Evolutionary conservation across 2,888 invertebrate genomes (phyloP).

Genomic region (Meteorus cinctellus): DNA sequence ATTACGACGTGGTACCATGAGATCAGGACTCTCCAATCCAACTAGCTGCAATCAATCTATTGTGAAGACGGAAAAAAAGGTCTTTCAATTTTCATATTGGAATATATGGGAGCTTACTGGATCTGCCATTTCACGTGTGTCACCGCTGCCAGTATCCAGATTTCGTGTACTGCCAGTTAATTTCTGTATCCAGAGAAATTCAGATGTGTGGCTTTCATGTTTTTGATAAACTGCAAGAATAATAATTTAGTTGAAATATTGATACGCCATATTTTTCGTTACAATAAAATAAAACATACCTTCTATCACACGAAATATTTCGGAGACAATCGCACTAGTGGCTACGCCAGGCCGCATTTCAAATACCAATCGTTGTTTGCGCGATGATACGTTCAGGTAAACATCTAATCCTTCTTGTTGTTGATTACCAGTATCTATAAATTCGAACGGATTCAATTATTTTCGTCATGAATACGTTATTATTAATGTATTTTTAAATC

Average conservation of each 20-base stretch:
- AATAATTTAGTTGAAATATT: not conserved
- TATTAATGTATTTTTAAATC: too few species aligned
- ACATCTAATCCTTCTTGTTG: slow-evolving; percentile 74
- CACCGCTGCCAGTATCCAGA: slow-evolving; percentile 59
- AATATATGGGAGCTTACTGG: slow-evolving; percentile 55
- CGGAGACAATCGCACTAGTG: slow-evolving; percentile 83
- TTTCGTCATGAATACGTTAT: too few species aligned
- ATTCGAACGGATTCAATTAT: slow-evolving; percentile 15
- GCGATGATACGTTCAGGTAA: slow-evolving; percentile 75
- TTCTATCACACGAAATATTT: slow-evolving; percentile 84
- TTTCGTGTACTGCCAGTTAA: slow-evolving; percentile 63
- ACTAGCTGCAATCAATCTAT: slow-evolving; percentile 57
- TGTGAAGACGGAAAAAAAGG: not conserved
- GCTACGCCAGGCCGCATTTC: slow-evolving; percentile 77
- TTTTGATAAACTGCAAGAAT: slow-evolving; percentile 64
- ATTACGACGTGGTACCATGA: slow-evolving; percentile 77
- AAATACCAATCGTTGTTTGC: slow-evolving; percentile 75
- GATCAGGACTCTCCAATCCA: slow-evolving; percentile 75
- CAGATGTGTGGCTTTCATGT: slow-evolving; percentile 63
- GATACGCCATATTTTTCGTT: slow-evolving; percentile 1
- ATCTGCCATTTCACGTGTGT: slow-evolving; percentile 59
- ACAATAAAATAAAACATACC: slow-evolving; percentile 72
- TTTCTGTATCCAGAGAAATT: slow-evolving; percentile 69
- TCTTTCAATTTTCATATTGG: not conserved
- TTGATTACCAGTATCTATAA: slow-evolving; percentile 75